Conservation (phyloP, 2,113 vertebrate species). For the Rhinolophus sinicus region DNA sequence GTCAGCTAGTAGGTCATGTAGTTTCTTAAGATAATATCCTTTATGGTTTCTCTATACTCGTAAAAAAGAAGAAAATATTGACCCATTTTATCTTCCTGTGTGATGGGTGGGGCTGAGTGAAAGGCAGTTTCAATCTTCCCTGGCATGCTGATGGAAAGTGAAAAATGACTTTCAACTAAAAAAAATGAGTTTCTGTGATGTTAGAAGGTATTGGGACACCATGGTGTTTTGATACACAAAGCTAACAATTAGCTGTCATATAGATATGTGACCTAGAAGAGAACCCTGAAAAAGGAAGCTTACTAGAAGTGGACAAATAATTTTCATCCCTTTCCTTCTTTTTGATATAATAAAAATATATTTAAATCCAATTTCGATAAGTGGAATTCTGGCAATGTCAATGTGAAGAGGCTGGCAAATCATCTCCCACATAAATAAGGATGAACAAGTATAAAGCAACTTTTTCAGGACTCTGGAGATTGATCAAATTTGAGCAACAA, state of each 20-base stretch:
- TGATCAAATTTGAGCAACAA: background rate
- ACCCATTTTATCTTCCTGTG: background rate
- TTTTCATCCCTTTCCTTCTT: background rate
- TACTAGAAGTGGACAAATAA: background rate
- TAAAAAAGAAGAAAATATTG: slow-evolving; percentile 27
- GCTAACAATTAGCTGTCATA: background rate
- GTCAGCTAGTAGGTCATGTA: background rate
- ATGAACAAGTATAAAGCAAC: background rate
- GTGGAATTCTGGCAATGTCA: background rate
- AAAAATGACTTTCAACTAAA: background rate
- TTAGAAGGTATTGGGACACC: background rate
- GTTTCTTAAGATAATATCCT: background rate
- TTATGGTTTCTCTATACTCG: background rate
- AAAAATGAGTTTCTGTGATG: background rate
- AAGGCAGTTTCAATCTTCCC: background rate
- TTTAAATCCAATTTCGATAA: background rate
- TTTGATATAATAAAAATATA: background rate
- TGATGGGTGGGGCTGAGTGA: background rate
- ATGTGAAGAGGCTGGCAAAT: background rate
- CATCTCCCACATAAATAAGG: background rate
- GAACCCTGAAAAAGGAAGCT: background rate
- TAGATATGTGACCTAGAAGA: background rate
- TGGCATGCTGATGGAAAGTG: background rate
- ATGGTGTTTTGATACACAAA: background rate
- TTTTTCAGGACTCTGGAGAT: background rate